A percentile compares a stretch with the other conserved stretches of the same genome.
phyloP scores from a whole-genome alignment of 2,888 invertebrate species.

The Chrysolina americana region DNA sequence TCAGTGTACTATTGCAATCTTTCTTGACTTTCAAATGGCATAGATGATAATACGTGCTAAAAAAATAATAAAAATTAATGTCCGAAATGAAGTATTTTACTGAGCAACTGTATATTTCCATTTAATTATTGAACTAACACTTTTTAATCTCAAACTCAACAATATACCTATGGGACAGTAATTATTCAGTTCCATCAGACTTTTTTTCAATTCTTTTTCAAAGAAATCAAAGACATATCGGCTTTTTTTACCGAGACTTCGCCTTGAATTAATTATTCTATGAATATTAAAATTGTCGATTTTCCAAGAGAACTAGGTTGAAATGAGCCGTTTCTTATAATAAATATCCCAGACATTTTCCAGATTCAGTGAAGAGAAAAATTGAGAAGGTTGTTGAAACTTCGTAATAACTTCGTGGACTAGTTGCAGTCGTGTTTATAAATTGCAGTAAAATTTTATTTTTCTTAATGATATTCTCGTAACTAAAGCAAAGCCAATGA shows the following conservation, averaged over 20 bases:
- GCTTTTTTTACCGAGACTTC: not conserved
- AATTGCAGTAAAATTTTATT: not conserved
- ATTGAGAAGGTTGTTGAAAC: not conserved
- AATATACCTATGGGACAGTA: too few relatives aligned
- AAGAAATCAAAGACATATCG: not conserved
- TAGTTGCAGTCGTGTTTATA: not conserved
- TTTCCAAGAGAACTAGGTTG: not conserved
- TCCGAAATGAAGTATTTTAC: too few relatives aligned
- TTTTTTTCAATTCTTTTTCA: too few relatives aligned
- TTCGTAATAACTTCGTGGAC: not conserved
- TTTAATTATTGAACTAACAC: too few relatives aligned
- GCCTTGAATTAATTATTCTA: not conserved
- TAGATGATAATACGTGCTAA: too few relatives aligned
- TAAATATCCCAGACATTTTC: not conserved
- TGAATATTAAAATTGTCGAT: not conserved
- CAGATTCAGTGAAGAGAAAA: conserved; percentile 3
- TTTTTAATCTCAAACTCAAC: too few relatives aligned
- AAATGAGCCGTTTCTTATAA: not conserved
- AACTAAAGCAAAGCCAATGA: not conserved
- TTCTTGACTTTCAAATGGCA: too few relatives aligned
- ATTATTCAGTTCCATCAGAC: too few relatives aligned
- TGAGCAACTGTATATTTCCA: too few relatives aligned
- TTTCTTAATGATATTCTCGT: not conserved
- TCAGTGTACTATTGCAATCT: too few relatives aligned
- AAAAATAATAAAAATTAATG: too few relatives aligned